Percentiles rank a stretch among this genome's conserved stretches.
These are phyloP conservation scores for Toxostoma redivivum DNA, from an alignment of 2,113 vertebrate genomes.

Conservation along the genomic window DNA sequence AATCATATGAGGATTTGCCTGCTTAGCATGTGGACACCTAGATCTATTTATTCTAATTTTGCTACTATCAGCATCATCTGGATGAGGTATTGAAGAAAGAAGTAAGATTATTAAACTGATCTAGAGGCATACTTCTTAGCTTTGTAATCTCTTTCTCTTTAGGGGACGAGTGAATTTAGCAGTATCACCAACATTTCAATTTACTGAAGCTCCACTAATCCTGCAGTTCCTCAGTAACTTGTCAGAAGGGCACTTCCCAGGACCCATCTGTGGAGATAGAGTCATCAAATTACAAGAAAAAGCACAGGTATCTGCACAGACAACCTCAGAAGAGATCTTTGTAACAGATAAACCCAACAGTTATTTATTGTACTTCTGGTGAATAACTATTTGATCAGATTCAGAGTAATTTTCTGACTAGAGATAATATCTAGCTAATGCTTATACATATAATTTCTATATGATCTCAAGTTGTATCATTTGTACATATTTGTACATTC, in stretches of 20 bases:
- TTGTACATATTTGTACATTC: conserved; percentile 41
- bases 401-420: neutral
- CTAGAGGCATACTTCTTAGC: neutral
- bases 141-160: neutral
- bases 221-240: conserved; percentile 37
- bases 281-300: conserved; percentile 37
- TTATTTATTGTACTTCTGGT: conserved; percentile 49
- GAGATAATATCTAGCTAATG: conserved; percentile 38
- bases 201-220: conserved; percentile 6
- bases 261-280: neutral
- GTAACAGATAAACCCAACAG: conserved; percentile 27
- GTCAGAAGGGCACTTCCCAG: conserved; percentile 30
- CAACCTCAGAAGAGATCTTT: conserved; percentile 44
- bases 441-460: conserved; percentile 9
- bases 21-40: neutral
- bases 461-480: conserved; percentile 21
- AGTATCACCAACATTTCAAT: neutral
- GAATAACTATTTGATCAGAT: conserved; percentile 29
- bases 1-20: neutral
- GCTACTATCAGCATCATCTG: neutral
- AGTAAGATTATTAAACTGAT: neutral
- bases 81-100: neutral
- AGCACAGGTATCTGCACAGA: conserved; percentile 26
- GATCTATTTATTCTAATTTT: neutral
- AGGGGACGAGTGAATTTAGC: neutral